phyloP scores from a whole-genome alignment of 2,888 invertebrate species.

The Drepana falcataria region DNA sequence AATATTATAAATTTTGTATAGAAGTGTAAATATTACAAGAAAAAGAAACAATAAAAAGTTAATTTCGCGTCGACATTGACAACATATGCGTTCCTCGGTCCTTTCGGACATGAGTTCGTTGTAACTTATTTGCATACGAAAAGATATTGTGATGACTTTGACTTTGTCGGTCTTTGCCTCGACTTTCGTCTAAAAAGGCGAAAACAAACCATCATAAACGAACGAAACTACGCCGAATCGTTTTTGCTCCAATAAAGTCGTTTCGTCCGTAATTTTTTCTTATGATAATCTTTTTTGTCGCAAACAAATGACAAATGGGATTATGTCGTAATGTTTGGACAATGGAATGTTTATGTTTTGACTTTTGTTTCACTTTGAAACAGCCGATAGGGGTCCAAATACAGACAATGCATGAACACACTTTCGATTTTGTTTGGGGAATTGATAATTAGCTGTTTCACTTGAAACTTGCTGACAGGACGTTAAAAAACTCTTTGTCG shows the following conservation, averaged over 20 bases:
- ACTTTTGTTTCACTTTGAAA: slow-evolving; percentile 36
- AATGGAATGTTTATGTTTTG: slow-evolving; percentile 53
- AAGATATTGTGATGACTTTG: slow-evolving; percentile 51
- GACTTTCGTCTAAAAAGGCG: slow-evolving; percentile 61
- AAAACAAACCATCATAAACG: slow-evolving; percentile 54
- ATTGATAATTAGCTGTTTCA: slow-evolving; percentile 6
- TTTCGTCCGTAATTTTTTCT: slow-evolving; percentile 32
- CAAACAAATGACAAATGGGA: slow-evolving; percentile 38
- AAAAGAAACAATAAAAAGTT: slow-evolving; percentile 26
- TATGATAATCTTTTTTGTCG: slow-evolving; percentile 45
- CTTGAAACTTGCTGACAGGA: neutral
- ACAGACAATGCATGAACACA: slow-evolving; percentile 25
- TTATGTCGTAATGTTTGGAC: slow-evolving; percentile 60
- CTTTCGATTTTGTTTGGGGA: slow-evolving; percentile 30
- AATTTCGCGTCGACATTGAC: slow-evolving; percentile 53
- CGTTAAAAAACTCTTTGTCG: slow-evolving; percentile 2
- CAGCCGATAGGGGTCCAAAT: slow-evolving; percentile 34
- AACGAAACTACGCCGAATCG: slow-evolving; percentile 43
- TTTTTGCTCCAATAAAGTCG: slow-evolving; percentile 70
- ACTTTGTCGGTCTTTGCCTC: slow-evolving; percentile 53
- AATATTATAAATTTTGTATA: too few relatives aligned
- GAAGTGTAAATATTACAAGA: slow-evolving; percentile 22
- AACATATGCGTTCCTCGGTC: slow-evolving; percentile 48
- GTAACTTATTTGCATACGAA: slow-evolving; percentile 73
- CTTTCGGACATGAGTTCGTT: slow-evolving; percentile 59